These are phyloP conservation scores for Palythoa grandiflora DNA, from an alignment of 92 coral and sea anemone genomes.

Conservation along the genomic window DNA sequence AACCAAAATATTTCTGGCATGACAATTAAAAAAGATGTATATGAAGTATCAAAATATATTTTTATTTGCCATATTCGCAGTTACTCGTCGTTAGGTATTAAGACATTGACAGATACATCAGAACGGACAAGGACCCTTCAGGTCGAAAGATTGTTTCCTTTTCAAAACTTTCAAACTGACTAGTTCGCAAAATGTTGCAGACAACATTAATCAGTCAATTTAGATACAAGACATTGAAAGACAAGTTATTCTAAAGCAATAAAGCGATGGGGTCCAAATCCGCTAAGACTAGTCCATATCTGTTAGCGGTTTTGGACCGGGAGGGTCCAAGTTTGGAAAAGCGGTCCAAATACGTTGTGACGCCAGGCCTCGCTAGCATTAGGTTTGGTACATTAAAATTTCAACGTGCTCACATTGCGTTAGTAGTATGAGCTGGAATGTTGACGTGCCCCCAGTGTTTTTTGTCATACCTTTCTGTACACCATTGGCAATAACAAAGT, in stretches of 20 bases:
- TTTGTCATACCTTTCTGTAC: too few species aligned
- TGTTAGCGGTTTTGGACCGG: background rate
- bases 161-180: too few species aligned
- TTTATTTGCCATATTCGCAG: background rate
- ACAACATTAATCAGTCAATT: background rate
- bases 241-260: background rate
- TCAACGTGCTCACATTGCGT: too few species aligned
- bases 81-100: background rate
- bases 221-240: background rate
- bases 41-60: background rate
- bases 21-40: background rate
- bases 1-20: background rate
- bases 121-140: background rate
- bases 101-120: background rate
- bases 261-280: background rate
- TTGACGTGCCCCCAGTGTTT: too few species aligned
- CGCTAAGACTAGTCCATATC: background rate
- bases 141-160: background rate
- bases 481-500: too few species aligned
- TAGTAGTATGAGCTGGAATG: too few species aligned
- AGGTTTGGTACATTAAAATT: too few species aligned
- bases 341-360: too few species aligned
- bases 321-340: background rate
- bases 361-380: too few species aligned
- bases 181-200: background rate